Conservation (phyloP, 1,140 invertebrate species). For the Leptinotarsa undecemlineata region DNA sequence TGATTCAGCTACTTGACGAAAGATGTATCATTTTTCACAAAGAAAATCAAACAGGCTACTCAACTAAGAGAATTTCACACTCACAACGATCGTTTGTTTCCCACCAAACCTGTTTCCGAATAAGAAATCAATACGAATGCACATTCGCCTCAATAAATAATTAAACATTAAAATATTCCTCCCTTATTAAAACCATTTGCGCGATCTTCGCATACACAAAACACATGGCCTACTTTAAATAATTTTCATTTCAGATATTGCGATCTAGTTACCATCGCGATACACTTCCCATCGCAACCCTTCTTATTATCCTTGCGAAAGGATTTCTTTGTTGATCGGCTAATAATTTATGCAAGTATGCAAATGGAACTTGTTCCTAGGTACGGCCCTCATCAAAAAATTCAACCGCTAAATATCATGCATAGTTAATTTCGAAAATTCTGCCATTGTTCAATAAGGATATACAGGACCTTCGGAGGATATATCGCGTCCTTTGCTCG, state of each 20-base stretch:
- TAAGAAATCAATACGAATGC: slow-evolving; percentile 24
- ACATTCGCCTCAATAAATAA: slow-evolving; percentile 23
- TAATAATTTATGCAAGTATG: slow-evolving; percentile 28
- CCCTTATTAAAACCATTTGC: slow-evolving; percentile 26
- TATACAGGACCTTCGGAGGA: slow-evolving; percentile 15
- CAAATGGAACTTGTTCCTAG: slow-evolving; percentile 26
- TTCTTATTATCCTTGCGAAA: slow-evolving; percentile 24
- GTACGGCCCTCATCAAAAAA: slow-evolving; percentile 16
- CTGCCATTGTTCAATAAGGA: slow-evolving; percentile 11
- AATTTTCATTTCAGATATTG: slow-evolving; percentile 24
- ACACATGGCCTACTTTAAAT: slow-evolving; percentile 28
- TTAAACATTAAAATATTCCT: slow-evolving; percentile 27
- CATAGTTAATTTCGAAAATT: slow-evolving; percentile 27
- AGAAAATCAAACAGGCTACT: not conserved
- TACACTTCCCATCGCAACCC: slow-evolving; percentile 14
- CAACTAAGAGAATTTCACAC: not conserved
- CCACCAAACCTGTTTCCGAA: slow-evolving; percentile 23
- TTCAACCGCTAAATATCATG: slow-evolving; percentile 23
- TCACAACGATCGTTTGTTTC: slow-evolving; percentile 2
- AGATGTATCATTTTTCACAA: no score
- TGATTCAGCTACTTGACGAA: no score
- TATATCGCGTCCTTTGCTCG: slow-evolving; percentile 7
- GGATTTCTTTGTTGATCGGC: slow-evolving; percentile 19
- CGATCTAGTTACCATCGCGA: slow-evolving; percentile 21
- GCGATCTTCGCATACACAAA: slow-evolving; percentile 23